Conservation (phyloP, 2,888 invertebrate genomes). For the Zygothrica quintamaculata region DNA sequence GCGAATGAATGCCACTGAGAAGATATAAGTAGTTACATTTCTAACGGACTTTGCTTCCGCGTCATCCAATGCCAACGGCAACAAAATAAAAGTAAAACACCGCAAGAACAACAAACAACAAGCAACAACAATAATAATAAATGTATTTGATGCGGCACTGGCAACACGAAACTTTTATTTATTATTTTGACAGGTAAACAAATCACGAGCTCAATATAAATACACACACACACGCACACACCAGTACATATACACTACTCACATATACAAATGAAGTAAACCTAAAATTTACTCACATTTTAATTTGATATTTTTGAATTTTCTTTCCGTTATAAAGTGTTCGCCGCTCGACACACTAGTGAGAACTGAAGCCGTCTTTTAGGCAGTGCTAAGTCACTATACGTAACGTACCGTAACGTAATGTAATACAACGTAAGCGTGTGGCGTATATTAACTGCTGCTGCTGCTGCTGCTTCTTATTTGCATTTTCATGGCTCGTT, state of each 20-base stretch:
- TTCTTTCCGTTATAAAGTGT: conserved; percentile 33
- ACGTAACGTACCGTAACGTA: conserved; percentile 3
- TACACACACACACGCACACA: conserved; percentile 38
- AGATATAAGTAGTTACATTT: conserved; percentile 30
- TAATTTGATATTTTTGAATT: conserved; percentile 17
- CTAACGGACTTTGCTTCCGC: conserved; percentile 39
- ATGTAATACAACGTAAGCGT: conserved; percentile 26
- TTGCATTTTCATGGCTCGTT: conserved; percentile 35
- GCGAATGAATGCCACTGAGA: conserved; percentile 29
- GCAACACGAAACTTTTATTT: conserved; percentile 79
- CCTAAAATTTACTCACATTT: conserved; percentile 60
- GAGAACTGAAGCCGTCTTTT: conserved; percentile 75
- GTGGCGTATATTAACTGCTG: conserved; percentile 21
- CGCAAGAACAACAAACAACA: conserved; percentile 15
- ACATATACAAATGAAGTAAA: conserved; percentile 2
- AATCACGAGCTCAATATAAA: conserved; percentile 67
- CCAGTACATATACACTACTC: conserved; percentile 27
- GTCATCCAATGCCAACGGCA: conserved; percentile 67
- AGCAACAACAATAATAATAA: conserved; percentile 43
- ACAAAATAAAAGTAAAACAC: conserved; percentile 48
- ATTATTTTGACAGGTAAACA: conserved; percentile 81
- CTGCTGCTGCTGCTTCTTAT: conserved; percentile 24
- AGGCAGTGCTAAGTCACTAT: conserved; percentile 62
- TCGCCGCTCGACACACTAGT: conserved; percentile 50
- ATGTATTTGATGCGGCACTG: conserved; percentile 73